Evolutionary conservation across 2,888 invertebrate genomes (phyloP).

Genomic region (Dermolepida albohirtum): DNA sequence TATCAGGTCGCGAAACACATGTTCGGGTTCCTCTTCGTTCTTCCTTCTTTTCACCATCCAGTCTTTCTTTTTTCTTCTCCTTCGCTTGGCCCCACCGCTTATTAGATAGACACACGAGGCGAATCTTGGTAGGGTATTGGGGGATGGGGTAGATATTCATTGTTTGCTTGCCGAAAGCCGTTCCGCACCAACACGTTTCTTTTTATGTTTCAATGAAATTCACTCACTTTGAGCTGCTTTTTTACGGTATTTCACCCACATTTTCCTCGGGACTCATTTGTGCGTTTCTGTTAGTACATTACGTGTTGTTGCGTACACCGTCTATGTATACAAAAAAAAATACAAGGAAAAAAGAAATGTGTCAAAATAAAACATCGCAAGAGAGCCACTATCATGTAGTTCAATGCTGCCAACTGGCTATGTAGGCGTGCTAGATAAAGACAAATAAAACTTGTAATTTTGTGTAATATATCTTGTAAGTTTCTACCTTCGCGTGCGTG

Average conservation of each 20-base stretch:
- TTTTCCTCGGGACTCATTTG: constrained; percentile 8
- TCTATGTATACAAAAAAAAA: not conserved
- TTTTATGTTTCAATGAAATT: constrained; percentile 11
- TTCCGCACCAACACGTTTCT: constrained; percentile 6
- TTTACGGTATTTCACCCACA: constrained; percentile 8
- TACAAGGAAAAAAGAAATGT: not conserved
- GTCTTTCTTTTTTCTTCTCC: not conserved
- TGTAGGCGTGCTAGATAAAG: no score
- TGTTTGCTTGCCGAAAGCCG: not conserved
- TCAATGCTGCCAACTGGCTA: no score
- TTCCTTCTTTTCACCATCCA: no score
- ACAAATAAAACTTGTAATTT: no score
- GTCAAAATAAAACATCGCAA: not conserved
- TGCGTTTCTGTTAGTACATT: not conserved
- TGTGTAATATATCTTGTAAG: no score
- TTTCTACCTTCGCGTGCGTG: no score
- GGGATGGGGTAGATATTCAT: no score
- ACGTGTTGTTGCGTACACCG: not conserved
- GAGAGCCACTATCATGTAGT: not conserved
- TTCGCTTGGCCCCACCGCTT: not conserved
- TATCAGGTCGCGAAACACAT: constrained; percentile 56
- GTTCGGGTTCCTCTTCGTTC: constrained; percentile 48
- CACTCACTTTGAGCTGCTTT: constrained; percentile 6
- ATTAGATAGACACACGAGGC: not conserved
- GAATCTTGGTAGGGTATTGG: no score